A percentile compares a stretch with the other conserved stretches of the same genome.
Conservation (phyloP, 1,140 invertebrate species). For the Apis cerana region DNA sequence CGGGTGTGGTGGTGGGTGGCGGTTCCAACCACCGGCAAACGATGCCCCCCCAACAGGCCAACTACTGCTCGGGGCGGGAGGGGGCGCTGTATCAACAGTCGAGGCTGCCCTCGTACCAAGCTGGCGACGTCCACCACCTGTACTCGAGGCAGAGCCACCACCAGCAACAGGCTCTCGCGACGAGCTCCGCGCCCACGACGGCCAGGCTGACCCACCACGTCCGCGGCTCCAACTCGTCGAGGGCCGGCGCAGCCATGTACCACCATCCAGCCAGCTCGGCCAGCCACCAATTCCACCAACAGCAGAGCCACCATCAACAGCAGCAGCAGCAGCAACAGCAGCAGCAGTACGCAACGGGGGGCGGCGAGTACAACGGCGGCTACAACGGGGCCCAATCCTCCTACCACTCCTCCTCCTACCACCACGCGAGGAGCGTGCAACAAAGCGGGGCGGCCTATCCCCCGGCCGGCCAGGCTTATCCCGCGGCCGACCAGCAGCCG, state of each 20-base stretch:
- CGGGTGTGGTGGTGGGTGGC: constrained; percentile 24
- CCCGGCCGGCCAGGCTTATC: constrained; percentile 69
- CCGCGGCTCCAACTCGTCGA: constrained; percentile 9
- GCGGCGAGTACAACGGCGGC: constrained; percentile 77
- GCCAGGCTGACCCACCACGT: constrained; percentile 60
- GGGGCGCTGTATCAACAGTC: constrained; percentile 68
- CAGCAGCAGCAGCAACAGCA: no score
- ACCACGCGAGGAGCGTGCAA: constrained; percentile 71
- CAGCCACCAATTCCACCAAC: constrained; percentile 75
- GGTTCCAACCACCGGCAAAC: constrained; percentile 65
- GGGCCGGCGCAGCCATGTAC: constrained; percentile 67
- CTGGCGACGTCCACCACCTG: constrained; percentile 78
- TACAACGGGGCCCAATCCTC: constrained; percentile 69
- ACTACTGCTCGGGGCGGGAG: constrained; percentile 75
- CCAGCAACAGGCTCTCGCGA: no score
- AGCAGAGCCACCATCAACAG: constrained; percentile 63
- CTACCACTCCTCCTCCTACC: constrained; percentile 76
- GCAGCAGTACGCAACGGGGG: not conserved
- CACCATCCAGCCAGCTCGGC: constrained; percentile 59
- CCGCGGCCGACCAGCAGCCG: constrained; percentile 59
- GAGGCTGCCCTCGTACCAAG: constrained; percentile 67
- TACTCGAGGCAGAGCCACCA: constrained; percentile 78
- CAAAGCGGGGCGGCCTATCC: constrained; percentile 66
- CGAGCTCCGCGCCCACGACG: no score
- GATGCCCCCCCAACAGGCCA: constrained; percentile 66